Percentiles rank a stretch among this genome's conserved stretches.
These are phyloP conservation scores for Leuciscus waleckii DNA, from an alignment of 2,797 vertebrate genomes.

Conservation along the genomic window DNA sequence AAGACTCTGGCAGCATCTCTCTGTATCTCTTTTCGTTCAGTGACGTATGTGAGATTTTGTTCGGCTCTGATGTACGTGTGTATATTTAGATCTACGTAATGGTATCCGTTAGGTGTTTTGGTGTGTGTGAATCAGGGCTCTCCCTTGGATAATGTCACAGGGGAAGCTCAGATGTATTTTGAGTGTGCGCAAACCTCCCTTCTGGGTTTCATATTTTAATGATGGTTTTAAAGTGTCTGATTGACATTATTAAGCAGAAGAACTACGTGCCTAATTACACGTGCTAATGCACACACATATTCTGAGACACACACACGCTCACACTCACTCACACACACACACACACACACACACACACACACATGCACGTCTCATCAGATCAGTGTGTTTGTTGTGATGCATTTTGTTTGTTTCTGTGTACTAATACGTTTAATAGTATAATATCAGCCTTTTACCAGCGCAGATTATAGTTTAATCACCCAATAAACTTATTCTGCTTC, in stretches of 20 bases:
- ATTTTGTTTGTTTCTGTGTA: not conserved
- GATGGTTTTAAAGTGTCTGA: conserved; percentile 16
- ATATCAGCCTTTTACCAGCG: not conserved
- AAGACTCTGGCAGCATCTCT: conserved; percentile 1
- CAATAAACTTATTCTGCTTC: conserved; percentile 12
- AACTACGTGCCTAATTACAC: conserved; percentile 1
- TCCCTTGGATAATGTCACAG: conserved; percentile 1
- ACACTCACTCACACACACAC: too few species aligned
- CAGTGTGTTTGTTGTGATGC: not conserved
- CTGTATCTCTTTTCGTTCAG: conserved; percentile 14
- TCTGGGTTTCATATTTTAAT: conserved; percentile 27
- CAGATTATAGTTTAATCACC: conserved; percentile 13
- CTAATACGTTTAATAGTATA: not conserved
- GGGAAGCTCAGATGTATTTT: conserved; percentile 8
- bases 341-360: not conserved
- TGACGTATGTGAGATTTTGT: not conserved
- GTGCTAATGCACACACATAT: not conserved
- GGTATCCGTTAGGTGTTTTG: conserved; percentile 23
- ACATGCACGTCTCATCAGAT: not conserved
- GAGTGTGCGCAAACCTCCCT: not conserved
- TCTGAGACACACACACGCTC: not conserved
- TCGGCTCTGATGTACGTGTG: not conserved
- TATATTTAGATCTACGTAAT: conserved; percentile 47
- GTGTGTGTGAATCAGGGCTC: conserved; percentile 35
- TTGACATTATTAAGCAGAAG: conserved; percentile 37